Base-by-base conservation (phyloP, 2,888 invertebrate species). In the Dryadula phaetusa region DNA sequence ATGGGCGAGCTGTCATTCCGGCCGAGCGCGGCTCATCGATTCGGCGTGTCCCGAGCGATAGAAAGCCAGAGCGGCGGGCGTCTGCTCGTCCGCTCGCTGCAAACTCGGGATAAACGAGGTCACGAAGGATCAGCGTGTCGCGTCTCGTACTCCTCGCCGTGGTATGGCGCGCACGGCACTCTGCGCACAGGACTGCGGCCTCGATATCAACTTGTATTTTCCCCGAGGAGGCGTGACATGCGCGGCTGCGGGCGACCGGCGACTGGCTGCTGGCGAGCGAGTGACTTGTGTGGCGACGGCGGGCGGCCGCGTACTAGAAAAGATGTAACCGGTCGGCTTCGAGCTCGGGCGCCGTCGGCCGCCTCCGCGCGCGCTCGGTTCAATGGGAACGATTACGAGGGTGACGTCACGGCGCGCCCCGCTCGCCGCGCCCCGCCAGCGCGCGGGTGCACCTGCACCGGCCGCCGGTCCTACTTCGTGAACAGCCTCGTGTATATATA, bases 281-380 rank as follows among this genome's bases (percentile, higher is more conserved):
- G 77, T 70, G 70, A 76, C 87, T 78, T 79, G 77, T 71, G 71
- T 80, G 81, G 82, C 76, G 87, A 82, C 85, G 84, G 80, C 76
- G 75, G 87, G 81, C 85, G 84, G 80, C 76, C 86, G 90, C 88
- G 88, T 84, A 91, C 91, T 92, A 88, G 89, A 88, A 86, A 85
- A 79, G 79, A 84, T 81, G 82, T 78, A 82, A 83, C 88, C 83
- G 85, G 90, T 89, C 84, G 90, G 91, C 88, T 86, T 81, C 76
- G 72, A 76, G 80, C 69, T 87, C 88, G 88, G 84, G 70, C 56
- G 69, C 37, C 70, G 72, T 88, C 90, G 90, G 85, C 69, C 18
- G 69, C 69, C 71, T 70, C 84, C 90, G 90, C 73, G 76, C 73
- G 70, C 75, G 77, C 78, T 87, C 90, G 90, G 85, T 79, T 81